Percentiles rank a stretch among this genome's conserved stretches.
These are phyloP conservation scores for Oryzaephilus surinamensis DNA, from an alignment of 1,140 invertebrate species.

Conservation along the genomic window DNA sequence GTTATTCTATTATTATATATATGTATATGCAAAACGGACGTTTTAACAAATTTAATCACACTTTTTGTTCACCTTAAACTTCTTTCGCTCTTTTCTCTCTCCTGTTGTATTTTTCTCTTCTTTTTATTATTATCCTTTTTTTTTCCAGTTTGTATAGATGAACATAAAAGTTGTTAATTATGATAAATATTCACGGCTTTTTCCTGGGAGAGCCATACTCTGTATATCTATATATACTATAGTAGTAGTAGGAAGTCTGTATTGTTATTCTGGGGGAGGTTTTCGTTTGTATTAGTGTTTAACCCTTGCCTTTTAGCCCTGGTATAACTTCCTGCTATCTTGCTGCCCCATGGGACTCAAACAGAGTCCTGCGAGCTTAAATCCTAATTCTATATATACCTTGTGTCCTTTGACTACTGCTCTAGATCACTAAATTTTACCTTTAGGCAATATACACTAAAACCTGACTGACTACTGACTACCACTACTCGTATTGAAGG, in stretches of 20 bases:
- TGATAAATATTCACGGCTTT: conserved; percentile 40
- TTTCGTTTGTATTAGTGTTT: conserved; percentile 35
- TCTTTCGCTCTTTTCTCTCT: no score
- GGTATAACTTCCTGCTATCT: conserved; percentile 34
- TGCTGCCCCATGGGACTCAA: conserved; percentile 29
- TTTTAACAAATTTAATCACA: no score
- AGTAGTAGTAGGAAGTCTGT: conserved; percentile 32
- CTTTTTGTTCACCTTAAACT: no score
- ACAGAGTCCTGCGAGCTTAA: conserved; percentile 30
- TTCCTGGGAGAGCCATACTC: conserved; percentile 38
- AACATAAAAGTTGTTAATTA: conserved; percentile 39
- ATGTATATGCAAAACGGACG: no score
- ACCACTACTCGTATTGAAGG: conserved; percentile 12
- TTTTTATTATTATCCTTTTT: conserved; percentile 34
- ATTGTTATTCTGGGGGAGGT: conserved; percentile 35
- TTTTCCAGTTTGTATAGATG: conserved; percentile 31
- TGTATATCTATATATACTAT: no score
- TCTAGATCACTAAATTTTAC: conserved; percentile 14
- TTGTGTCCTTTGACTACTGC: conserved; percentile 27
- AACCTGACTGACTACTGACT: no score
- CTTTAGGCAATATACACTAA: conserved; percentile 8
- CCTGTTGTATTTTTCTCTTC: no score
- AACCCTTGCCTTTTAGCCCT: conserved; percentile 36
- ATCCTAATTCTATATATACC: conserved; percentile 23
- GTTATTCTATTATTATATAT: no score